Conservation (phyloP, 2,113 vertebrate species). For the Nannobrachium achirus region DNA sequence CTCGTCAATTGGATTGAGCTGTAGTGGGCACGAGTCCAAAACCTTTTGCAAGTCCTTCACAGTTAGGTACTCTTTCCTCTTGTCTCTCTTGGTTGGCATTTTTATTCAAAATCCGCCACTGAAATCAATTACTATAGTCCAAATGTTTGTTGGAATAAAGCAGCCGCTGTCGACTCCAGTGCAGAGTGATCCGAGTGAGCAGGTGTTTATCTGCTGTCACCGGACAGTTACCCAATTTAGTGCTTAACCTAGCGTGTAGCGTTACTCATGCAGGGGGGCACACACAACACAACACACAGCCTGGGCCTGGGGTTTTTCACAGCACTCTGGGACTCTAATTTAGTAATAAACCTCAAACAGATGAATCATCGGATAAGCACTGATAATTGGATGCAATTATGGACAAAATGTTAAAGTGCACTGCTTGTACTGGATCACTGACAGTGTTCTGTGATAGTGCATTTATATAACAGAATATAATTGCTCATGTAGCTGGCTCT, state of each 20-base stretch:
- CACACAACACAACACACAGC: conserved; percentile 52
- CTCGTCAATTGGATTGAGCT: conserved; percentile 80
- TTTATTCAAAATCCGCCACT: conserved; percentile 43
- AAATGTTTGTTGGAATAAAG: conserved; percentile 60
- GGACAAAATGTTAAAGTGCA: conserved; percentile 39
- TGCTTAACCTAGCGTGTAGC: conserved; percentile 64
- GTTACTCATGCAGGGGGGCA: conserved; percentile 59
- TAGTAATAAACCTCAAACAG: conserved; percentile 41
- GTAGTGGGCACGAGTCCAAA: conserved; percentile 82
- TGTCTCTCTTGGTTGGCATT: conserved; percentile 67
- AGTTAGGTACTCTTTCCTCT: conserved; percentile 73
- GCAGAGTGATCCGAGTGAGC: conserved; percentile 68
- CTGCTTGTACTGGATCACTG: conserved; percentile 28
- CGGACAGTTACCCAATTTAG: conserved; percentile 75
- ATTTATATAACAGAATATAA: conserved; percentile 1
- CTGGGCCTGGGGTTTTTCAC: conserved; percentile 31
- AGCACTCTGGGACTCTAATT: conserved; percentile 37
- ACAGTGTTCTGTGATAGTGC: background rate
- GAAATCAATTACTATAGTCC: conserved; percentile 42
- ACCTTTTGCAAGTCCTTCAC: conserved; percentile 81
- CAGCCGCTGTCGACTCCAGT: conserved; percentile 41
- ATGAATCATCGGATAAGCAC: conserved; percentile 51
- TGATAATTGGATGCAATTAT: conserved; percentile 55
- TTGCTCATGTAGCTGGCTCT: conserved; percentile 13
- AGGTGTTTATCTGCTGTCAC: conserved; percentile 72